Evolutionary conservation across 2,113 vertebrate genomes (phyloP).

Genomic region (Ptilonorhynchus violaceus): DNA sequence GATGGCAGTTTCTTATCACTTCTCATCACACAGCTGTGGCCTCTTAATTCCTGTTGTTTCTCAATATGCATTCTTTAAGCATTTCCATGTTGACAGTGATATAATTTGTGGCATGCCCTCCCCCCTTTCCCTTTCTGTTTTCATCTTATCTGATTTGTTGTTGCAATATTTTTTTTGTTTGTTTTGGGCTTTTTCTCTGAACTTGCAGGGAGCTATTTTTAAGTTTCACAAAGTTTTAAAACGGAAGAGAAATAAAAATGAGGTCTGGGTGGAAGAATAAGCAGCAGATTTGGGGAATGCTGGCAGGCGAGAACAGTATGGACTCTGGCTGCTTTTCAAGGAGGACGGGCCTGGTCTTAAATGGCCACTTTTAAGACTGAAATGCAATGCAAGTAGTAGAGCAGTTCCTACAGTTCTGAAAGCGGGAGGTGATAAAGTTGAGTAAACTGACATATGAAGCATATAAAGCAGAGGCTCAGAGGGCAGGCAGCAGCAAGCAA

Average conservation of each 20-base stretch:
- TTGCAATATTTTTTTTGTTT: neutral
- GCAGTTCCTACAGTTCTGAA: neutral
- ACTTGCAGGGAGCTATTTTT: slow-evolving; percentile 61
- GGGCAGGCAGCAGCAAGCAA: neutral
- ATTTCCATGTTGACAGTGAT: slow-evolving; percentile 61
- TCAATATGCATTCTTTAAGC: slow-evolving; percentile 67
- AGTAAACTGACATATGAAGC: neutral
- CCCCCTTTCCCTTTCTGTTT: slow-evolving; percentile 49
- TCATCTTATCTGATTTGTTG: slow-evolving; percentile 63
- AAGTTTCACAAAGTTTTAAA: slow-evolving; percentile 25
- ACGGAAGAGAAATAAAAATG: slow-evolving; percentile 21
- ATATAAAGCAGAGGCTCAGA: neutral
- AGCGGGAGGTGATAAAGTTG: neutral
- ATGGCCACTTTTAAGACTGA: neutral
- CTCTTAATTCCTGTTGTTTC: slow-evolving; percentile 70
- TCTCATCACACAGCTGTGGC: slow-evolving; percentile 54
- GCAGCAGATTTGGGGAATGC: slow-evolving; percentile 2
- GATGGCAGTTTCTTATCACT: slow-evolving; percentile 41
- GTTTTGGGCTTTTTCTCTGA: slow-evolving; percentile 50
- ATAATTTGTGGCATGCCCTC: slow-evolving; percentile 60
- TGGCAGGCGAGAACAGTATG: neutral
- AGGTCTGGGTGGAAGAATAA: slow-evolving; percentile 20
- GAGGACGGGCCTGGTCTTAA: neutral
- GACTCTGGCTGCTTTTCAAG: neutral
- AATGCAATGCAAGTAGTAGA: neutral